phyloP scores from a whole-genome alignment of 2,797 vertebrate species.

The Chaunax sp. region DNA sequence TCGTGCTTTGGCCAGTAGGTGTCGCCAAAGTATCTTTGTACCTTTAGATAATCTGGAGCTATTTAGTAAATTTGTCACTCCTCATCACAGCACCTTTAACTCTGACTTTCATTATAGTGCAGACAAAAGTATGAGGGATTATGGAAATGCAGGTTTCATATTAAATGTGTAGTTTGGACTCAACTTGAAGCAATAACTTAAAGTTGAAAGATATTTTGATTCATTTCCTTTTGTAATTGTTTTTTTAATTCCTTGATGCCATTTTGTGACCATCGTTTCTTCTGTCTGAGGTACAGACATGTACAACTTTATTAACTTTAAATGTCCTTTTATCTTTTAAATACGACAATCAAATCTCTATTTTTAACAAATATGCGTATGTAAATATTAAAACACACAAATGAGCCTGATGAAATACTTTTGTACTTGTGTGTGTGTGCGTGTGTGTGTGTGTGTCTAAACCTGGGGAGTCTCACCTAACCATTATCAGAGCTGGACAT shows the following conservation, averaged over 20 bases:
- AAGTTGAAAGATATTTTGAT: slow-evolving; percentile 23
- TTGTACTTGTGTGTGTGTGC: background rate
- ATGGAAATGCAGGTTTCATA: slow-evolving; percentile 45
- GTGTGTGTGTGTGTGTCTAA: slow-evolving; percentile 10
- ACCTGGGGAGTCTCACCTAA: too few species aligned
- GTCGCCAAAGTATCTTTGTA: slow-evolving; percentile 43
- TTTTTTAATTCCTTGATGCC: background rate
- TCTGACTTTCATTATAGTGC: slow-evolving; percentile 34
- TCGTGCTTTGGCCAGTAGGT: slow-evolving; percentile 30
- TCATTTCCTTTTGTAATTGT: slow-evolving; percentile 5
- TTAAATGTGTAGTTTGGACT: slow-evolving; percentile 26
- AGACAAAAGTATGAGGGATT: slow-evolving; percentile 41
- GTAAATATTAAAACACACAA: too few species aligned
- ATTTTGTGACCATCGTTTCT: slow-evolving; percentile 8
- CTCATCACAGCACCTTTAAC: slow-evolving; percentile 17
- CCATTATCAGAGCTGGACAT: slow-evolving; percentile 35
- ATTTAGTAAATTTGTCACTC: slow-evolving; percentile 34
- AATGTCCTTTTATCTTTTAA: slow-evolving; percentile 1
- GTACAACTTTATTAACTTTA: background rate
- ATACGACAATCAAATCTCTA: background rate
- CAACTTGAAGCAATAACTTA: slow-evolving; percentile 7
- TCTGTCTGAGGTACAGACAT: background rate
- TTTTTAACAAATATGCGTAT: background rate
- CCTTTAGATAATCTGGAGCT: background rate
- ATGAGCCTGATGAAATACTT: background rate